Evolutionary conservation across 2,888 invertebrate species (phyloP).

Genomic region (Neuroscelio doddi): DNA sequence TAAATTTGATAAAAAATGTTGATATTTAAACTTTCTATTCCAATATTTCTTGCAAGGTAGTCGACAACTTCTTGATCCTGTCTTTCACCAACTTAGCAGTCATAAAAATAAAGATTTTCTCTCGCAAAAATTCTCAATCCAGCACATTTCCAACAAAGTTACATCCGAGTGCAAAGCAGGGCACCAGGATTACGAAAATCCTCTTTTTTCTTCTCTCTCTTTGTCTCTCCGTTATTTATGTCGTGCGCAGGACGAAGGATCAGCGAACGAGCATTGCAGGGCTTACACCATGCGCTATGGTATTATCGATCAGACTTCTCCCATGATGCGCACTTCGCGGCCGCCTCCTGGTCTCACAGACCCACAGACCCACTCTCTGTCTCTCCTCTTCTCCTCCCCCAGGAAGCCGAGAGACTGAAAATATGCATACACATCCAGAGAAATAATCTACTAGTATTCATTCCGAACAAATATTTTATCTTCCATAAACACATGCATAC

Average conservation of each 20-base stretch:
- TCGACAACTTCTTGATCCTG: no score
- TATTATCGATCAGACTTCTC: slow-evolving; percentile 16
- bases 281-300: slow-evolving; percentile 20
- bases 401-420: no score
- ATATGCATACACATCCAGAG: no score
- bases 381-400: not conserved
- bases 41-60: no score
- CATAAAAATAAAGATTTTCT: not conserved
- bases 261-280: slow-evolving; percentile 14
- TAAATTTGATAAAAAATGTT: no score
- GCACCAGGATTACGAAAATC: slow-evolving; percentile 12
- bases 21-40: no score
- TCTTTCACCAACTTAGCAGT: not conserved
- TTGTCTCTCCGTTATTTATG: slow-evolving; percentile 3
- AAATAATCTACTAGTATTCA: no score
- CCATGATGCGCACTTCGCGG: slow-evolving; percentile 14
- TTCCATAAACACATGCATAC: no score
- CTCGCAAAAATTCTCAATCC: not conserved
- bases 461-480: no score
- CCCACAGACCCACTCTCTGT: slow-evolving; percentile 1
- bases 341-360: not conserved
- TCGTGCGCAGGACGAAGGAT: slow-evolving; percentile 19
- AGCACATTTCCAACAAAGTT: slow-evolving; percentile 2
- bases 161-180: slow-evolving; percentile 17
- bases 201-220: not conserved